phyloP scores from a whole-genome alignment of 1,140 invertebrate species.

The Camponotus vicinus region DNA sequence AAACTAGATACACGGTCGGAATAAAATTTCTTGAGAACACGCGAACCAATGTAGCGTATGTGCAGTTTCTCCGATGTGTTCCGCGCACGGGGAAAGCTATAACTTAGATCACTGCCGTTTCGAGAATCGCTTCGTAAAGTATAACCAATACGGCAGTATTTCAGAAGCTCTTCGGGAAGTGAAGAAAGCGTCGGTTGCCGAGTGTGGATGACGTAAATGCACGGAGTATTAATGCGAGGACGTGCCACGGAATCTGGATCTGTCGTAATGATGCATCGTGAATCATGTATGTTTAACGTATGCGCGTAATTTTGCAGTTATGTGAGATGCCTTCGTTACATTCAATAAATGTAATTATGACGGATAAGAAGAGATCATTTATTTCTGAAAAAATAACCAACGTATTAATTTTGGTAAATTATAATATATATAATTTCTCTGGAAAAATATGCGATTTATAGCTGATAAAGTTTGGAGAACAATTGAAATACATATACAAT shows the following conservation, averaged over 20 bases:
- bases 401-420: neutral
- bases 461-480: neutral
- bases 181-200: slow-evolving; percentile 15
- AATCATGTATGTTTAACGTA: slow-evolving; percentile 27
- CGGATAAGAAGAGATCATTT: too few relatives aligned
- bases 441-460: neutral
- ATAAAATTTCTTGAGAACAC: slow-evolving; percentile 1
- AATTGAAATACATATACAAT: neutral
- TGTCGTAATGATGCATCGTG: slow-evolving; percentile 40
- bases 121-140: slow-evolving; percentile 41
- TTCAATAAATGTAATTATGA: slow-evolving; percentile 24
- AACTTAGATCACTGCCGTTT: slow-evolving; percentile 18
- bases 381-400: neutral
- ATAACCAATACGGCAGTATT: slow-evolving; percentile 40
- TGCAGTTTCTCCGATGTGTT: neutral
- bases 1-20: neutral
- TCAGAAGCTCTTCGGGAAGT: slow-evolving; percentile 27
- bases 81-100: neutral
- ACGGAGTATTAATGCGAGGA: slow-evolving; percentile 36
- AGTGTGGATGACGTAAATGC: slow-evolving; percentile 33
- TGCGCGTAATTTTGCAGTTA: slow-evolving; percentile 36
- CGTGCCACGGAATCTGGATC: slow-evolving; percentile 39
- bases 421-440: neutral
- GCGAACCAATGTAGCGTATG: slow-evolving; percentile 11
- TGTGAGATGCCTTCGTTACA: slow-evolving; percentile 7